Percentiles rank a stretch among this genome's conserved stretches.
These are phyloP conservation scores for Apostichopus californicus DNA, from an alignment of 35 echinoderm and acorn worm species.

Conservation along the genomic window DNA sequence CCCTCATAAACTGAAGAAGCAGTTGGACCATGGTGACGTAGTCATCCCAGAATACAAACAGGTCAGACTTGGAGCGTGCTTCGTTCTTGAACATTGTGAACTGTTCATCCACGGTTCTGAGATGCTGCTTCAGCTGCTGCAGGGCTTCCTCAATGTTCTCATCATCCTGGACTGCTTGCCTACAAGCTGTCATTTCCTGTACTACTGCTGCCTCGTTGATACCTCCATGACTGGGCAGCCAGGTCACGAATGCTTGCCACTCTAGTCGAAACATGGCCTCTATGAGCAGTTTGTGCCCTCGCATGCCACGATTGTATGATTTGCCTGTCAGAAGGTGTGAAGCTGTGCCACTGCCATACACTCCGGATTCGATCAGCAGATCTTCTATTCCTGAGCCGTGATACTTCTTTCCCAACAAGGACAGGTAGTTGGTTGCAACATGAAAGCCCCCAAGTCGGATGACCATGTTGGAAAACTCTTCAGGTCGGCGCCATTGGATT, in stretches of 20 bases:
- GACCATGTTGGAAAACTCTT: conserved; percentile 37
- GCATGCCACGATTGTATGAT: conserved; percentile 24
- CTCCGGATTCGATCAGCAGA: conserved; percentile 30
- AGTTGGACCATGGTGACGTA: conserved; percentile 29
- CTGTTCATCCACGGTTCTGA: neutral
- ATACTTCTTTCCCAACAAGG: conserved; percentile 18
- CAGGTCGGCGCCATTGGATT: conserved; percentile 32
- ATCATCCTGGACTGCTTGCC: neutral
- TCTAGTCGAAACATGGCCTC: conserved; percentile 1
- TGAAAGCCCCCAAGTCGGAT: conserved; percentile 52
- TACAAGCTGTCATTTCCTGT: neutral
- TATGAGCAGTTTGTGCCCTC: conserved; percentile 31
- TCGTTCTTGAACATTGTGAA: conserved; percentile 35
- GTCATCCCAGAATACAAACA: conserved; percentile 38
- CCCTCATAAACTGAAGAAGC: conserved; percentile 33
- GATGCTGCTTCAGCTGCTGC: neutral
- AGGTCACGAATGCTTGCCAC: neutral
- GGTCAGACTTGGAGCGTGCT: neutral
- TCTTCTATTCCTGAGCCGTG: conserved; percentile 31
- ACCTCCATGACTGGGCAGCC: neutral
- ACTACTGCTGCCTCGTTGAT: neutral
- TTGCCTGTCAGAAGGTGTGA: conserved; percentile 13
- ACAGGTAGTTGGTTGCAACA: conserved; percentile 13
- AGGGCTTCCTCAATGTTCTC: neutral
- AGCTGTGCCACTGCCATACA: conserved; percentile 35